Evolutionary conservation across 2,113 vertebrate species (phyloP).

Genomic region (Prietella phreatophila): DNA sequence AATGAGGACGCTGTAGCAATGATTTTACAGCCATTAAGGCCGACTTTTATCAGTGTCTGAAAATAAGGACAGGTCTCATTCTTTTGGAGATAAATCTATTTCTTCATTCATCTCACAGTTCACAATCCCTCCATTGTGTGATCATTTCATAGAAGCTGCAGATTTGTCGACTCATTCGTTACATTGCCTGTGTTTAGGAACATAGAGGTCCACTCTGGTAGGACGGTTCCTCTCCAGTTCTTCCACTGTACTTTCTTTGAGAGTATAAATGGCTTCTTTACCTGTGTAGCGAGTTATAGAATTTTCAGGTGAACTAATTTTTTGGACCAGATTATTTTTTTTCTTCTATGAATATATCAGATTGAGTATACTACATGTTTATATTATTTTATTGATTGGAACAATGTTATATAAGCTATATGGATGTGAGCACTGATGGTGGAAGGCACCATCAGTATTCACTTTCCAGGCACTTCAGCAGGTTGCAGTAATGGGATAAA

Average conservation of each 20-base stretch:
- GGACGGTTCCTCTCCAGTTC: constrained; percentile 26
- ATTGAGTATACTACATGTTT: constrained; percentile 26
- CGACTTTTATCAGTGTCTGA: not conserved
- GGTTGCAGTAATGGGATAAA: constrained; percentile 29
- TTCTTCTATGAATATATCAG: constrained; percentile 29
- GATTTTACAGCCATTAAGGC: constrained; percentile 17
- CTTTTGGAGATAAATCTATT: not conserved
- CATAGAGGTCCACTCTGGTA: constrained; percentile 23
- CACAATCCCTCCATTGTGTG: constrained; percentile 20
- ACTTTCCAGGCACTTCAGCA: constrained; percentile 44
- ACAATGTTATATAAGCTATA: constrained; percentile 54
- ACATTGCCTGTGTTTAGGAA: constrained; percentile 34
- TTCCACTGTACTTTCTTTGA: constrained; percentile 32
- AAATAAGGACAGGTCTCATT: constrained; percentile 1
- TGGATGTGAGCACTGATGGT: constrained; percentile 39
- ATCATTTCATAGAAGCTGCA: constrained; percentile 23
- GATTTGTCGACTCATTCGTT: constrained; percentile 26
- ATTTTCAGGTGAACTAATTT: constrained; percentile 22
- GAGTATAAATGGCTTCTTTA: constrained; percentile 36
- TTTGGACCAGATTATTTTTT: constrained; percentile 45
- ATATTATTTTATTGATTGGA: constrained; percentile 35
- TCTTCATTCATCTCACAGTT: constrained; percentile 37
- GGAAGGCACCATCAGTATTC: constrained; percentile 33
- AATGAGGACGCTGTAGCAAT: constrained; percentile 21
- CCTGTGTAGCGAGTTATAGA: constrained; percentile 11